Conservation (phyloP, 2,113 vertebrate genomes). For the Apeltes quadracus region DNA sequence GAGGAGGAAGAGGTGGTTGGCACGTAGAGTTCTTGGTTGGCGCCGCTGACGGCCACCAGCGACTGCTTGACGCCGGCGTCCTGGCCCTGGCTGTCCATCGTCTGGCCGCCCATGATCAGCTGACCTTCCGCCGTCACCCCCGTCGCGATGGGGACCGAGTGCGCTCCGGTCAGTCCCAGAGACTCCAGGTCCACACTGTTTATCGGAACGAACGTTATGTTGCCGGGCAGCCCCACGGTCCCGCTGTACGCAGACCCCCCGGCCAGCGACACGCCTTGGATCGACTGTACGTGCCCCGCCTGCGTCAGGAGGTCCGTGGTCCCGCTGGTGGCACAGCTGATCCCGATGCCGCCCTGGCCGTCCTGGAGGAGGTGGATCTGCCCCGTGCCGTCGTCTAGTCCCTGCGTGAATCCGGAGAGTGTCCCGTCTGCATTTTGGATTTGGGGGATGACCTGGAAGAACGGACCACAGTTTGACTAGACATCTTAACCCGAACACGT, state of each 20-base stretch:
- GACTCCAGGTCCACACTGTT: conserved; percentile 98
- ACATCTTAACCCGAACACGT: neutral
- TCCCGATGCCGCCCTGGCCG: conserved; percentile 84
- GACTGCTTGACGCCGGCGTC: conserved; percentile 85
- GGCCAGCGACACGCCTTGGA: conserved; percentile 91
- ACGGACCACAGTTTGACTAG: neutral
- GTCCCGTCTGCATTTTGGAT: conserved; percentile 92
- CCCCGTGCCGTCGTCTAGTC: conserved; percentile 86
- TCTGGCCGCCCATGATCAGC: conserved; percentile 89
- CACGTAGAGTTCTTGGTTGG: conserved; percentile 91
- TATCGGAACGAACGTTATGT: conserved; percentile 98
- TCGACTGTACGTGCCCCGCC: conserved; percentile 89
- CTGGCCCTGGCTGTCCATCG: conserved; percentile 75
- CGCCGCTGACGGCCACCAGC: conserved; percentile 81
- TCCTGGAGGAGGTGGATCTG: conserved; percentile 97
- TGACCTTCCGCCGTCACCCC: conserved; percentile 94
- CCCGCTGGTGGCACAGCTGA: conserved; percentile 78
- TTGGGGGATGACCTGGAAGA: conserved; percentile 93
- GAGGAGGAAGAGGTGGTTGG: conserved; percentile 88
- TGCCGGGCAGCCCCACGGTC: conserved; percentile 91
- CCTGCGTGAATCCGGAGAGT: conserved; percentile 90
- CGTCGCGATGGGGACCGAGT: conserved; percentile 90
- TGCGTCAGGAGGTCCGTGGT: conserved; percentile 92
- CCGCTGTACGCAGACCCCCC: conserved; percentile 87
- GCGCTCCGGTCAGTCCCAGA: conserved; percentile 91